phyloP scores from a whole-genome alignment of 1,140 invertebrate species.

The fruit fly (Drosophila melanogaster) region Release_6_plus_ISO1_MT NT_033779.5:3890001-3890500 shows the following conservation, averaged over 20 bases:
- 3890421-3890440: constrained; percentile 62
- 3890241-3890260: constrained; percentile 33
- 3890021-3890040: constrained; percentile 8
- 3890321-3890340: constrained; percentile 3
- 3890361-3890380: constrained; percentile 74
- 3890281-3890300: constrained; percentile 71
- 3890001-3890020: not conserved
- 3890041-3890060: constrained; percentile 19
- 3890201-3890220: constrained; percentile 18
- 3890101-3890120: not conserved
- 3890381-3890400: constrained; percentile 82
- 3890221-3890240: not conserved
- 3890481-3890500: constrained; percentile 5
- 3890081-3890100: too few species aligned
- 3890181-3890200: not conserved
- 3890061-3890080: too few species aligned
- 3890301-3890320: constrained; percentile 53
- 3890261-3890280: constrained; percentile 51
- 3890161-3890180: not conserved
- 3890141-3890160: not conserved
- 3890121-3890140: not conserved
- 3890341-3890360: constrained; percentile 49
- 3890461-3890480: constrained; percentile 6
- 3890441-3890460: constrained; percentile 57
- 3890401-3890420: constrained; percentile 79